Percentiles rank a stretch among this genome's conserved stretches.
Conservation (phyloP, 2,797 vertebrate genomes). For the Lophotriccus pileatus region DNA sequence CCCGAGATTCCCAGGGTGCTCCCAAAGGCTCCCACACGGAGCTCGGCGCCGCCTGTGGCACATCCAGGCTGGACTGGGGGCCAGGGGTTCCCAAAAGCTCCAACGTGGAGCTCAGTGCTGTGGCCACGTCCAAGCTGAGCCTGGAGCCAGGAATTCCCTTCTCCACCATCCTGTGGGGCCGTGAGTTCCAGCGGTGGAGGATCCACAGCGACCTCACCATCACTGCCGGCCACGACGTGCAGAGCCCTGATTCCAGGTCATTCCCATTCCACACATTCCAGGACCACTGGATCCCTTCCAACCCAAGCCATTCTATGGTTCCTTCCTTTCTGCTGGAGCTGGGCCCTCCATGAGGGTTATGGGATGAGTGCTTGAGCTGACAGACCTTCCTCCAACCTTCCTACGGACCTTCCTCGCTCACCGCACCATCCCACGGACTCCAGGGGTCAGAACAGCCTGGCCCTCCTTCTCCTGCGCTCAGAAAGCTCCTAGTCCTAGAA, state of each 20-base stretch:
- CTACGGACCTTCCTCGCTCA: too few species aligned
- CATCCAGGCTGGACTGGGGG: neutral
- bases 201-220: neutral
- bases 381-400: neutral
- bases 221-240: neutral
- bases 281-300: neutral
- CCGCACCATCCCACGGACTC: neutral
- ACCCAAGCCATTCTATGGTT: neutral
- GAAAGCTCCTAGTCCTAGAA: neutral
- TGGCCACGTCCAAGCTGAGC: neutral
- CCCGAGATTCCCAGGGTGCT: fast-evolving
- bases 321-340: neutral
- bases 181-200: neutral
- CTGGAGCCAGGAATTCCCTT: neutral
- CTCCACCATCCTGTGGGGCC: neutral
- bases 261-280: neutral
- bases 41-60: neutral
- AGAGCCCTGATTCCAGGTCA: neutral
- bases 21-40: neutral
- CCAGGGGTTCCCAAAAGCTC: neutral
- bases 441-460: neutral
- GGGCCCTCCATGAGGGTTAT: neutral
- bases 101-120: neutral
- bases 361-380: neutral
- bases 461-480: neutral